Conservation (phyloP, 1,140 invertebrate species). For the Lineus longissimus region DNA sequence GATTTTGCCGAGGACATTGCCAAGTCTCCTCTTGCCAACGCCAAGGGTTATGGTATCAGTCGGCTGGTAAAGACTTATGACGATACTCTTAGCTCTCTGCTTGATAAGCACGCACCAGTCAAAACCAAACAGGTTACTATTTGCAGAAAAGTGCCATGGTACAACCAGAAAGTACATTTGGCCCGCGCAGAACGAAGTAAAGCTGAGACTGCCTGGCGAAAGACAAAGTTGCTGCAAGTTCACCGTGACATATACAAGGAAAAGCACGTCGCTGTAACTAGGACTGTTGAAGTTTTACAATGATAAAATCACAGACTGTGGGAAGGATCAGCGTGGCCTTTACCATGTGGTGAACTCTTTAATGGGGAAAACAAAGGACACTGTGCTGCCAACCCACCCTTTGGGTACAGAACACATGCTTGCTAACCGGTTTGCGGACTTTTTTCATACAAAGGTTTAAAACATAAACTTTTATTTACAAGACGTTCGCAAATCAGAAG, state of each 20-base stretch:
- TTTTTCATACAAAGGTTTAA: neutral
- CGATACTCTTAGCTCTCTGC: neutral
- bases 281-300: neutral
- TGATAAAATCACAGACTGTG: neutral
- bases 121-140: neutral
- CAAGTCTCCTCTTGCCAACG: no score
- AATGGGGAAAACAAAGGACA: neutral
- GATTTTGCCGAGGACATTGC: no score
- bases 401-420: neutral
- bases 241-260: neutral
- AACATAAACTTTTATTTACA: neutral
- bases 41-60: no score
- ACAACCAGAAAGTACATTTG: neutral
- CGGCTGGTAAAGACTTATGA: neutral
- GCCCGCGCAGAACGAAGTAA: neutral
- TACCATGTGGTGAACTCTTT: neutral
- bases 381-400: neutral
- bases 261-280: neutral
- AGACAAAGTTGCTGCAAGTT: neutral
- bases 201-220: neutral
- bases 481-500: no score
- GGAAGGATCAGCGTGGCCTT: neutral
- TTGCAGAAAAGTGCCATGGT: slow-evolving; percentile 1
- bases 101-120: neutral
- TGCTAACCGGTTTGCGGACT: slow-evolving; percentile 1